These are phyloP conservation scores for Probosciger aterrimus DNA, from an alignment of 2,113 vertebrate species.

Conservation along the genomic window DNA sequence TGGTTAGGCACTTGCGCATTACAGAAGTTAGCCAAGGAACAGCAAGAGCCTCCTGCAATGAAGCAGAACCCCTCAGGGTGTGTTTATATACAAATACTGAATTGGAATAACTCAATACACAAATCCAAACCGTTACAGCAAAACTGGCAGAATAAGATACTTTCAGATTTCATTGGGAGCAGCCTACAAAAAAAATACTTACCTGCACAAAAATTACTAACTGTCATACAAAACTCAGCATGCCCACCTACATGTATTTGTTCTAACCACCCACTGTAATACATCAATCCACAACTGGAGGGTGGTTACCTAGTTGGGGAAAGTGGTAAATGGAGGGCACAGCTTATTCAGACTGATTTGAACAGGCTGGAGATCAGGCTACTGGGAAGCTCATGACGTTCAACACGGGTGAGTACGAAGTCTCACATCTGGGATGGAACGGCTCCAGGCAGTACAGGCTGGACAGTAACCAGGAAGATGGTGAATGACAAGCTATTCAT, in stretches of 20 bases:
- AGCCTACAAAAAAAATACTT: background rate
- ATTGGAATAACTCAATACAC: background rate
- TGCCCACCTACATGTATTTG: fast-evolving
- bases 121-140: background rate
- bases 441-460: fast-evolving
- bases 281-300: fast-evolving
- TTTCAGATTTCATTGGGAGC: background rate
- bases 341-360: background rate
- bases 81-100: background rate
- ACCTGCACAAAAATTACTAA: background rate
- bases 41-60: background rate
- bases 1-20: fast-evolving
- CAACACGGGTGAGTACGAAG: background rate
- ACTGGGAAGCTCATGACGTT: background rate
- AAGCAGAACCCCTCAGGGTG: background rate
- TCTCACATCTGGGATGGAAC: background rate
- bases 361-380: background rate
- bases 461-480: background rate
- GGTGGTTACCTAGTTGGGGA: no score
- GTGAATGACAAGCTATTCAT: fast-evolving
- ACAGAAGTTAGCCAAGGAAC: background rate
- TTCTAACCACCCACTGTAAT: background rate
- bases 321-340: fast-evolving
- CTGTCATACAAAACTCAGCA: fast-evolving
- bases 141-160: background rate